Conservation (phyloP, 2,888 invertebrate genomes). For the Patella pellucida region DNA sequence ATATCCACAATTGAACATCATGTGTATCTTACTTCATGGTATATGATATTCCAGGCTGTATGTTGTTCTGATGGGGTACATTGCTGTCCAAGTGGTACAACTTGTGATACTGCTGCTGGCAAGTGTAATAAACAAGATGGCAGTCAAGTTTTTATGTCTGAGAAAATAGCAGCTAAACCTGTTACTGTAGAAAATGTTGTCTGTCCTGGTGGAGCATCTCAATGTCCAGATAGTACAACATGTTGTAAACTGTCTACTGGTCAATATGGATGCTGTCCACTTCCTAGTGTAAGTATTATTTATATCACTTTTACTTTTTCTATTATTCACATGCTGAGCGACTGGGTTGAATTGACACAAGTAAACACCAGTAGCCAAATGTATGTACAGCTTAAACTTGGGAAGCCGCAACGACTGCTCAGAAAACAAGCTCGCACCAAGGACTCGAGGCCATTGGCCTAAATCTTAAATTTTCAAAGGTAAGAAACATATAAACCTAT, state of each 20-base stretch:
- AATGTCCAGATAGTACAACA: slow-evolving; percentile 26
- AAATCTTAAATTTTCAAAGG: too few relatives aligned
- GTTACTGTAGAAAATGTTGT: slow-evolving; percentile 19
- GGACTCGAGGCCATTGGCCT: too few relatives aligned
- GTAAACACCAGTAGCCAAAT: too few relatives aligned
- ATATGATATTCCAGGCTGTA: slow-evolving; percentile 44
- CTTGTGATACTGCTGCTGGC: slow-evolving; percentile 47
- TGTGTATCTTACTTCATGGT: too few relatives aligned
- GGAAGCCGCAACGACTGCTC: too few relatives aligned
- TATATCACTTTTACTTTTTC: too few relatives aligned
- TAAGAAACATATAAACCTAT: too few relatives aligned
- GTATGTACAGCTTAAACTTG: too few relatives aligned
- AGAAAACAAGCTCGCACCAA: too few relatives aligned
- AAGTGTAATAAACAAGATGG: slow-evolving; percentile 40
- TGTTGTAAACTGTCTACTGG: slow-evolving; percentile 21
- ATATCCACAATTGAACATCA: too few relatives aligned
- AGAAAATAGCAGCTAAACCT: slow-evolving; percentile 14
- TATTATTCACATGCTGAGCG: too few relatives aligned
- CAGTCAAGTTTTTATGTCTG: slow-evolving; percentile 7
- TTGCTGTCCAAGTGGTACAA: slow-evolving; percentile 61
- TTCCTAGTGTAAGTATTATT: slow-evolving; percentile 27
- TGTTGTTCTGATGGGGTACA: slow-evolving; percentile 64
- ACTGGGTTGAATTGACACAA: too few relatives aligned
- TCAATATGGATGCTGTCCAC: slow-evolving; percentile 33
- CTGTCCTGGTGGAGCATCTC: slow-evolving; percentile 31